A percentile compares a stretch with the other conserved stretches of the same genome.
These are phyloP conservation scores for Drosophila eugracilis DNA, from an alignment of 1,140 invertebrate genomes.

Conservation along the genomic window DNA sequence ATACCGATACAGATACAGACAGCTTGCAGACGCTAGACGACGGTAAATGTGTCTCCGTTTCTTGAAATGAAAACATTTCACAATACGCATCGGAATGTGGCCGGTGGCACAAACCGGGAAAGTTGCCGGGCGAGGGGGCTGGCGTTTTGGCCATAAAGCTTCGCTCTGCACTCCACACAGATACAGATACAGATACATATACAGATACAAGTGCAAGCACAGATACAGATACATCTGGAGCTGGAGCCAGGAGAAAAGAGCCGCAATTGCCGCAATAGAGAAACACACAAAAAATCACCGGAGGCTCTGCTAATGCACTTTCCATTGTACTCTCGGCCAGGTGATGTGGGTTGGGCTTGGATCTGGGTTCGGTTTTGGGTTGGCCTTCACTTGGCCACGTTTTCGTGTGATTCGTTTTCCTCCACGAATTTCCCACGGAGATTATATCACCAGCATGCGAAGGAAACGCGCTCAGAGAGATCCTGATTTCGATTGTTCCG, in stretches of 20 bases:
- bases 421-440: conserved; percentile 30
- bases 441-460: conserved; percentile 38
- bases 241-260: conserved; percentile 31
- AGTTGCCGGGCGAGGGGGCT: conserved; percentile 4
- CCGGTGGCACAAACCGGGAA: conserved; percentile 47
- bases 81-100: conserved; percentile 81
- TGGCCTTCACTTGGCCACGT: conserved; percentile 54
- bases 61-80: conserved; percentile 81
- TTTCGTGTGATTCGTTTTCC: conserved; percentile 33
- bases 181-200: conserved; percentile 20
- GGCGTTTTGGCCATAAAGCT: conserved; percentile 61
- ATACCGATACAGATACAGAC: conserved; percentile 53
- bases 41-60: conserved; percentile 71
- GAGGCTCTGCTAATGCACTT: conserved; percentile 41
- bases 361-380: conserved; percentile 4
- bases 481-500: conserved; percentile 23
- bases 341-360: conserved; percentile 22
- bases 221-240: conserved; percentile 23
- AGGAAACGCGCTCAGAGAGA: conserved; percentile 20
- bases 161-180: conserved; percentile 44
- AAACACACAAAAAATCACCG: conserved; percentile 29
- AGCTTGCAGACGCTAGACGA: conserved; percentile 62
- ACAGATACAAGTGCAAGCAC: conserved; percentile 20
- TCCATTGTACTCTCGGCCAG: conserved; percentile 43
- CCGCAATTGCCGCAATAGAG: conserved; percentile 45